A percentile compares a stretch with the other conserved stretches of the same genome.
These are phyloP conservation scores for Pseudopleuronectes americanus DNA, from an alignment of 2,797 vertebrate genomes.

Conservation along the genomic window DNA sequence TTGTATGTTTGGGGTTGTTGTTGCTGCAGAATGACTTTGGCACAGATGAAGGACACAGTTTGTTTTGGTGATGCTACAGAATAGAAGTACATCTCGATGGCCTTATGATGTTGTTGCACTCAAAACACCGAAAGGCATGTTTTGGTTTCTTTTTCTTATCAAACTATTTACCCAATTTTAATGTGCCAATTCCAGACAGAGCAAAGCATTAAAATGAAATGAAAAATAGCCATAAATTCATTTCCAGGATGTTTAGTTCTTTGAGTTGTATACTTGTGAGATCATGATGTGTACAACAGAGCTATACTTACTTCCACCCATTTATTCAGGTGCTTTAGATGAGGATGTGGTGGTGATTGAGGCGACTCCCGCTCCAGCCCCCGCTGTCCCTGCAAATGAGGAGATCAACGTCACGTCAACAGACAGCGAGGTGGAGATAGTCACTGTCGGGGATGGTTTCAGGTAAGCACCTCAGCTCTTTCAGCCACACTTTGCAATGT, in stretches of 20 bases:
- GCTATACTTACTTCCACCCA: constrained; percentile 13
- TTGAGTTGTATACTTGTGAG: not conserved
- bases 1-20: not conserved
- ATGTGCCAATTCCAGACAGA: not conserved
- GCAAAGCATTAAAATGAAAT: not conserved
- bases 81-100: too few relatives aligned
- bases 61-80: too few relatives aligned
- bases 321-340: constrained; percentile 89
- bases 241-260: not conserved
- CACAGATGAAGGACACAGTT: not conserved
- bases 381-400: constrained; percentile 94
- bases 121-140: not conserved
- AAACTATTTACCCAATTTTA: not conserved
- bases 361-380: constrained; percentile 93
- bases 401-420: constrained; percentile 99
- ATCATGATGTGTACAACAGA: not conserved
- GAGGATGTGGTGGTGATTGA: constrained; percentile 99
- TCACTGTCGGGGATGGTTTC: constrained; percentile 96
- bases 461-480: constrained; percentile 80
- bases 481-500: not conserved
- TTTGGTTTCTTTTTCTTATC: too few relatives aligned
- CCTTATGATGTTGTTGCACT: not conserved
- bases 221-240: not conserved
- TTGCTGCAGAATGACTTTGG: not conserved
- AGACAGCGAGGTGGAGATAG: constrained; percentile 98